These are phyloP conservation scores for Arctia plantaginis DNA, from an alignment of 2,888 invertebrate species.

Conservation along the genomic window DNA sequence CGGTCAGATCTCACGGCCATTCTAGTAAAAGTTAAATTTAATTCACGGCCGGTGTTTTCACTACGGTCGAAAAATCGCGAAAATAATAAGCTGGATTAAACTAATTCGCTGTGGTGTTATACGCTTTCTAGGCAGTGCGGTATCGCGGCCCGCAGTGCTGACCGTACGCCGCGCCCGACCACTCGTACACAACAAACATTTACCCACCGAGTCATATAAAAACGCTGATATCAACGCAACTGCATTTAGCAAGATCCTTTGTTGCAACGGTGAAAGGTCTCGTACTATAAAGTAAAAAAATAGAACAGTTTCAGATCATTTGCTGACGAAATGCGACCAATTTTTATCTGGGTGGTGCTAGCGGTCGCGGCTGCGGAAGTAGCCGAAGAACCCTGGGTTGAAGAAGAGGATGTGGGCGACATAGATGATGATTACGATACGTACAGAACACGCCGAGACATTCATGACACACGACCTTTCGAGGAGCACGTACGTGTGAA, in stretches of 20 bases:
- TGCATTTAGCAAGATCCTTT: conserved; percentile 67
- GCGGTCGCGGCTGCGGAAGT: conserved; percentile 66
- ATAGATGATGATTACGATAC: conserved; percentile 64
- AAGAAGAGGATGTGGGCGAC: conserved; percentile 70
- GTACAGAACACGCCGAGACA: conserved; percentile 61
- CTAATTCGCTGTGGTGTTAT: conserved; percentile 66
- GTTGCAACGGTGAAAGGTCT: conserved; percentile 75
- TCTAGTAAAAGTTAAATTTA: conserved; percentile 61
- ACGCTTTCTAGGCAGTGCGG: conserved; percentile 74
- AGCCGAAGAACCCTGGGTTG: conserved; percentile 70
- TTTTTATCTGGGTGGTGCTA: conserved; percentile 65
- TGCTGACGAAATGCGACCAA: conserved; percentile 68
- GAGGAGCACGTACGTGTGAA: conserved; percentile 73
- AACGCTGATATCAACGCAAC: conserved; percentile 52
- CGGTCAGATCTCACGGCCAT: conserved; percentile 56
- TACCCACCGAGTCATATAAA: conserved; percentile 66
- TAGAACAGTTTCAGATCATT: conserved; percentile 60
- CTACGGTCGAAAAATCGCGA: conserved; percentile 70
- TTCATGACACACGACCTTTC: conserved; percentile 63
- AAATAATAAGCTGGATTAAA: conserved; percentile 65
- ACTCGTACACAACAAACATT: conserved; percentile 66
- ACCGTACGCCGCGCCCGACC: conserved; percentile 62
- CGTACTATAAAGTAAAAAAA: conserved; percentile 78
- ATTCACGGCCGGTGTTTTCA: conserved; percentile 78
- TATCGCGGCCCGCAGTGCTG: conserved; percentile 63